These are phyloP conservation scores for Rhagologus leucostigma DNA, from an alignment of 2,113 vertebrate species.

Conservation along the genomic window DNA sequence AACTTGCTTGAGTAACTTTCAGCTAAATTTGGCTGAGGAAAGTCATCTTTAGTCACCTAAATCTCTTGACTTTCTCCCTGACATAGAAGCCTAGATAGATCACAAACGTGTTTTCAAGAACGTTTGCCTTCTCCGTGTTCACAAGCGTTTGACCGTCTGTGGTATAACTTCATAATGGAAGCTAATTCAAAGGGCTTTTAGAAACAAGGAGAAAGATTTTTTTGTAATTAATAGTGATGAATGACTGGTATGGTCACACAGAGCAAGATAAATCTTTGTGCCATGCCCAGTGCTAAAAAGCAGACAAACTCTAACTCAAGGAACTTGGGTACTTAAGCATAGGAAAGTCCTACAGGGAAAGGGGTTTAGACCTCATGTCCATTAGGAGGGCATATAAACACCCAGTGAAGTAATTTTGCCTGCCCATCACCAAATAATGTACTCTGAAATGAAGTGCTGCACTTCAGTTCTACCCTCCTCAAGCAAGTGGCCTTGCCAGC, in stretches of 20 bases:
- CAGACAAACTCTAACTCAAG: constrained; percentile 30
- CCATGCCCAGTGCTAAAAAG: constrained; percentile 21
- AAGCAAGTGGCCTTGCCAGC: neutral
- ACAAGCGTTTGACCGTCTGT: constrained; percentile 39
- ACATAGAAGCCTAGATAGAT: neutral
- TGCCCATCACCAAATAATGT: neutral
- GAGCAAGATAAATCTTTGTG: constrained; percentile 62
- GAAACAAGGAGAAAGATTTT: constrained; percentile 69
- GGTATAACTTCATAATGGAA: constrained; percentile 64
- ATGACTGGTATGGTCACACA: constrained; percentile 60
- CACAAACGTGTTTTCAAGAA: neutral
- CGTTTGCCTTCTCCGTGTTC: constrained; percentile 1
- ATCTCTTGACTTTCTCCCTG: neutral
- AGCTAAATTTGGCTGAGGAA: neutral
- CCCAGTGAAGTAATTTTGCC: constrained; percentile 28
- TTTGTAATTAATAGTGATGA: constrained; percentile 71
- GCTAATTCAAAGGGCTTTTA: constrained; percentile 70
- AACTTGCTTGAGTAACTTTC: neutral
- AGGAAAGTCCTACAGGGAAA: neutral
- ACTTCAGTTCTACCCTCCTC: neutral
- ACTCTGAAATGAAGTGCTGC: neutral
- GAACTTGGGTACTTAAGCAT: neutral
- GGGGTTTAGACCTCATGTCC: constrained; percentile 21
- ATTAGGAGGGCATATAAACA: constrained; percentile 9
- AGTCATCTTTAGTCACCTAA: neutral